Evolutionary conservation across 2,888 invertebrate species (phyloP).

Genomic region (Zhengitettix transpicula): DNA sequence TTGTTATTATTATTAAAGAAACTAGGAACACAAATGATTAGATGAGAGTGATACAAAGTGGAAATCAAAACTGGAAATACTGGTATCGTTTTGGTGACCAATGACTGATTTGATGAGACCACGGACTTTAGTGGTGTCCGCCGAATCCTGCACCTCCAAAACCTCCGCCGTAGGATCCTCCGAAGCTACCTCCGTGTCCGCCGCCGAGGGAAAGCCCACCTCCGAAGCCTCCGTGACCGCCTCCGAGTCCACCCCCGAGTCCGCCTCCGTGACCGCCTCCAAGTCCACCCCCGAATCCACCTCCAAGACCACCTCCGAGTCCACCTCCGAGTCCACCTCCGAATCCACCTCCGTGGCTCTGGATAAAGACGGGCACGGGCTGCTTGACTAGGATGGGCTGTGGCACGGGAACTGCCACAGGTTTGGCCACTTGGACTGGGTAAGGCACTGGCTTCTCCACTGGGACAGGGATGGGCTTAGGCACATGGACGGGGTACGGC

Average conservation of each 20-base stretch:
- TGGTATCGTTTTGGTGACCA: too few relatives aligned
- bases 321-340: too few relatives aligned
- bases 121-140: too few relatives aligned
- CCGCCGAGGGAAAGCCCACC: conserved; percentile 36
- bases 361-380: conserved; percentile 30
- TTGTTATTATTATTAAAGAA: too few relatives aligned
- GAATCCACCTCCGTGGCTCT: neutral
- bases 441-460: conserved; percentile 31
- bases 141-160: too few relatives aligned
- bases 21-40: too few relatives aligned
- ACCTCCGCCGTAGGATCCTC: conserved; percentile 16
- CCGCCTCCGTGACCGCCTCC: too few relatives aligned
- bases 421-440: conserved; percentile 4
- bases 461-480: conserved; percentile 24
- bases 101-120: too few relatives aligned
- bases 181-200: conserved; percentile 35
- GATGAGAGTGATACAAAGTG: too few relatives aligned
- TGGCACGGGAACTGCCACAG: conserved; percentile 45
- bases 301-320: conserved; percentile 6
- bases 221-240: conserved; percentile 20
- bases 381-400: conserved; percentile 61
- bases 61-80: too few relatives aligned
- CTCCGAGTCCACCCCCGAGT: neutral
- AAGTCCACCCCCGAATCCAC: neutral
- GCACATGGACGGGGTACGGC: conserved; percentile 27